Evolutionary conservation across 2,113 vertebrate species (phyloP).

Genomic region (Hemiscyllium ocellatum): DNA sequence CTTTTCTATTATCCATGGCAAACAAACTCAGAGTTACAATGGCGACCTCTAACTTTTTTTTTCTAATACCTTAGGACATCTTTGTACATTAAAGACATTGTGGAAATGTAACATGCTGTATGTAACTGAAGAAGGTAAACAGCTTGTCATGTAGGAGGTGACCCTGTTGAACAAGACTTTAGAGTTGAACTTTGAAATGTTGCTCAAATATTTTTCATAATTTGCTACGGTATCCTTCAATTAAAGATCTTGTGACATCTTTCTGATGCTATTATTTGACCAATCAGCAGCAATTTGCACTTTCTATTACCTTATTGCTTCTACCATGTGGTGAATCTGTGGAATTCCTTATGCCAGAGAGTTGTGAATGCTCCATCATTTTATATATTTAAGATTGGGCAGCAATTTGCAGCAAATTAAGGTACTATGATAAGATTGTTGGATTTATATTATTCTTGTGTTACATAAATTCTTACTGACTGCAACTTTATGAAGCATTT

Average conservation of each 20-base stretch:
- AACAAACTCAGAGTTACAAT: constrained; percentile 61
- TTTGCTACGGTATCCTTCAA: neutral
- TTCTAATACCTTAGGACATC: too few relatives aligned
- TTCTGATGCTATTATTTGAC: neutral
- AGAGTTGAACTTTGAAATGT: neutral
- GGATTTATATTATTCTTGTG: neutral
- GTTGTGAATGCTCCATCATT: too few relatives aligned
- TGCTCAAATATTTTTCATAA: neutral
- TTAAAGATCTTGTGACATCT: neutral
- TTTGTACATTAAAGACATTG: too few relatives aligned
- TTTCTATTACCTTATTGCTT: neutral
- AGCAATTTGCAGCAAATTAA: neutral
- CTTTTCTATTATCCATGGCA: constrained; percentile 75
- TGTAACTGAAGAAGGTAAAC: neutral
- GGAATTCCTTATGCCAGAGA: too few relatives aligned
- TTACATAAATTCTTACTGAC: neutral
- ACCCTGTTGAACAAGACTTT: neutral
- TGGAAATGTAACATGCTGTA: too few relatives aligned
- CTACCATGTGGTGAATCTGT: neutral
- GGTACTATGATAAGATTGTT: neutral
- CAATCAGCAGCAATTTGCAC: neutral
- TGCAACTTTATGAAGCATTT: neutral
- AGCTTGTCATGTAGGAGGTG: neutral
- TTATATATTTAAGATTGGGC: neutral
- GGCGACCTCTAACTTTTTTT: too few relatives aligned